A percentile compares a stretch with the other conserved stretches of the same genome.
Evolutionary conservation across 2,113 vertebrate species (phyloP).

Genomic region (Oncorhynchus clarkii): DNA sequence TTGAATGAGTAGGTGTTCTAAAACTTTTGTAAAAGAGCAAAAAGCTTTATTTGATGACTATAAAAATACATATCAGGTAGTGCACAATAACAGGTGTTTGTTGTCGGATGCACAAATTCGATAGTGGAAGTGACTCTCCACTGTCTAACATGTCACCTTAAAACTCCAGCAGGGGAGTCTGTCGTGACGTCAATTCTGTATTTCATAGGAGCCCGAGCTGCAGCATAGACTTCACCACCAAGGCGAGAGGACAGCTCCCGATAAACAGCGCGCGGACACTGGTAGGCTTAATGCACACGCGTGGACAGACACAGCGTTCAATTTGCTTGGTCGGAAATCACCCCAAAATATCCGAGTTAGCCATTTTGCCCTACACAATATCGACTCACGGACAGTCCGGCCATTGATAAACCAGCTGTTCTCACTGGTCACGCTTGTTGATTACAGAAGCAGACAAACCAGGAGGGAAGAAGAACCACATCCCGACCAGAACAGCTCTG

Average conservation of each 20-base stretch:
- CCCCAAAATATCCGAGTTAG: not conserved
- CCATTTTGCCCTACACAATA: not conserved
- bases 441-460: constrained; percentile 67
- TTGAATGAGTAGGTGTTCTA: no score
- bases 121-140: not conserved
- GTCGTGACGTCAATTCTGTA: constrained; percentile 49
- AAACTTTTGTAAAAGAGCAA: not conserved
- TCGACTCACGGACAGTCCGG: not conserved
- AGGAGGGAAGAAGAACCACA: constrained; percentile 60
- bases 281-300: constrained; percentile 51
- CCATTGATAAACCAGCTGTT: constrained; percentile 22
- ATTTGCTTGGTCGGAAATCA: not conserved
- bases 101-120: not conserved
- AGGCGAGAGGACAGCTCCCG: constrained; percentile 72
- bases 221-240: constrained; percentile 65
- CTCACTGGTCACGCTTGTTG: constrained; percentile 53
- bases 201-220: constrained; percentile 30
- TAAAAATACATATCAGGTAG: not conserved
- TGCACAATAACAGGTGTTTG: not conserved
- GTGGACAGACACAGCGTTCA: not conserved
- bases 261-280: constrained; percentile 60
- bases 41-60: not conserved
- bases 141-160: constrained; percentile 29
- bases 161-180: constrained; percentile 5
- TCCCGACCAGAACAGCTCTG: constrained; percentile 19